These are phyloP conservation scores for Xestia ashworthii DNA, from an alignment of 2,888 invertebrate species.

Conservation along the genomic window DNA sequence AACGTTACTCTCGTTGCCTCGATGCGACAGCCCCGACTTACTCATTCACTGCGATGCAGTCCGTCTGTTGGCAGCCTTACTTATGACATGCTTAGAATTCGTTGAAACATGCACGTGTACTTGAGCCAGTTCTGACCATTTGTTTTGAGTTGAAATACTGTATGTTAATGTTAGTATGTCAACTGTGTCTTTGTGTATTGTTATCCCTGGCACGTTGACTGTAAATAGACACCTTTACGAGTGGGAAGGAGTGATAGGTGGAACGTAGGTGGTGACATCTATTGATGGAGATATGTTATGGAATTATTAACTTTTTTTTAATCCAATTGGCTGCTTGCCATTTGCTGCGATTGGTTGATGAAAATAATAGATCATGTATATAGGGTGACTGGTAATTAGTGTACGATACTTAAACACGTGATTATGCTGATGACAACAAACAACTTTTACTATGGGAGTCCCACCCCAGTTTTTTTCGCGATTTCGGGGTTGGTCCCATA, in stretches of 20 bases:
- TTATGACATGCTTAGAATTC: background rate
- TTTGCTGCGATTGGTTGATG: background rate
- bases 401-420: too few relatives aligned
- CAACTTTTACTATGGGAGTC: too few relatives aligned
- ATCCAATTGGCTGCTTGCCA: background rate
- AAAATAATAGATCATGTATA: too few relatives aligned
- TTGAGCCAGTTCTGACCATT: background rate
- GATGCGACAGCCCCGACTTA: too few relatives aligned
- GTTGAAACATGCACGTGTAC: background rate
- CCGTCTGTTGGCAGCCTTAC: too few relatives aligned
- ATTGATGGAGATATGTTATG: background rate
- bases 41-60: too few relatives aligned
- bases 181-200: slow-evolving; percentile 19
- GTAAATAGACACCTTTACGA: slow-evolving; percentile 40
- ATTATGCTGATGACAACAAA: too few relatives aligned
- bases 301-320: background rate
- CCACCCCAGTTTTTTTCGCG: too few relatives aligned
- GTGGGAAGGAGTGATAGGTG: background rate
- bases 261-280: background rate
- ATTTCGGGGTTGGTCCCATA: too few relatives aligned
- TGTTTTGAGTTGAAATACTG: background rate
- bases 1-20: too few relatives aligned
- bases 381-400: too few relatives aligned
- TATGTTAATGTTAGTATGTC: background rate
- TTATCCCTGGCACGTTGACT: slow-evolving; percentile 44